Percentiles rank a stretch among this genome's conserved stretches.
Conservation (phyloP, 2,797 vertebrate species). For the Selene dorsalis region DNA sequence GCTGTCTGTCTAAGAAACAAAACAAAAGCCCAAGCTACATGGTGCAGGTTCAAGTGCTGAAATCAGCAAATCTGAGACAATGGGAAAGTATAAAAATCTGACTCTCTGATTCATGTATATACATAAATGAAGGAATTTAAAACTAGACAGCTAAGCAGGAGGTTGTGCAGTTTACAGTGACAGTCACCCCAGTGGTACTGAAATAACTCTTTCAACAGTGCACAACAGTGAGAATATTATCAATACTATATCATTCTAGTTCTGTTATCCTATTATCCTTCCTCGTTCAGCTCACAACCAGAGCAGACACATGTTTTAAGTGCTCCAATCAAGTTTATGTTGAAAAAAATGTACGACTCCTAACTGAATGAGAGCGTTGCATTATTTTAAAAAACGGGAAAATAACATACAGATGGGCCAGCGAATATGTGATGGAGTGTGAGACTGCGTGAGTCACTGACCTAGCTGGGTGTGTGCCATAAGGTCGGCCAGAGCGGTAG, state of each 20-base stretch:
- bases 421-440: slow-evolving; percentile 14
- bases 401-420: not conserved
- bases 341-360: not conserved
- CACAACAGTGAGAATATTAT: not conserved
- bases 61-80: slow-evolving; percentile 26
- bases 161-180: not conserved
- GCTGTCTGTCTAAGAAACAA: slow-evolving; percentile 7
- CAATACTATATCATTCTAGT: not conserved
- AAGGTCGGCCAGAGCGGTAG: slow-evolving; percentile 90
- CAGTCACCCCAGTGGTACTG: not conserved
- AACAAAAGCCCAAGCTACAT: slow-evolving; percentile 14
- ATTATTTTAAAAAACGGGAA: slow-evolving; percentile 11
- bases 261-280: not conserved
- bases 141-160: not conserved
- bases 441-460: slow-evolving; percentile 82
- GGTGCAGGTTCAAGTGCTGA: slow-evolving; percentile 29
- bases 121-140: not conserved
- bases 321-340: not conserved
- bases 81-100: slow-evolving; percentile 2
- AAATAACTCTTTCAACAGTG: not conserved
- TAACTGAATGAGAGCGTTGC: not conserved
- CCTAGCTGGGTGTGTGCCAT: slow-evolving; percentile 94
- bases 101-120: not conserved
- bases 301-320: not conserved
- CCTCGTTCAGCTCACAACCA: not conserved